A percentile compares a stretch with the other conserved stretches of the same genome.
These are phyloP conservation scores for Rhinoptilus africanus DNA, from an alignment of 2,113 vertebrate genomes.

Conservation along the genomic window DNA sequence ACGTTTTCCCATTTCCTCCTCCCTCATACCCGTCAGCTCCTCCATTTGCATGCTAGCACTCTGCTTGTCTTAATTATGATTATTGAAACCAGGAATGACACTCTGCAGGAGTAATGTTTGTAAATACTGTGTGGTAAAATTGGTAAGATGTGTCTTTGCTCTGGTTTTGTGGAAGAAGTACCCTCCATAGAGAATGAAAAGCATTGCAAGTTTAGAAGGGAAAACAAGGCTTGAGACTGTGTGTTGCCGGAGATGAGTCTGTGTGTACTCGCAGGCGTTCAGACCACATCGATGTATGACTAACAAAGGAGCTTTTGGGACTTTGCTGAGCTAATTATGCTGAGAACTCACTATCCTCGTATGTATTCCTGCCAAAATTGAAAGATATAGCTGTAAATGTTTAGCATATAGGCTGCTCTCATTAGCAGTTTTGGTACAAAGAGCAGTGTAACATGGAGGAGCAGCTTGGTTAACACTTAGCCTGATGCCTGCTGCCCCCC, in stretches of 20 bases:
- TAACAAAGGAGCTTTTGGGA: background rate
- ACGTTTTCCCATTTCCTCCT: background rate
- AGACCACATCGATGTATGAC: background rate
- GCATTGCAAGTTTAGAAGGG: background rate
- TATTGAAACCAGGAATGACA: background rate
- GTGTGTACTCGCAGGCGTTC: background rate
- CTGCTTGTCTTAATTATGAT: background rate
- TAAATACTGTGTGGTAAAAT: background rate
- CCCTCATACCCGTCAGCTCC: background rate
- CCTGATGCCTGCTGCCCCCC: background rate
- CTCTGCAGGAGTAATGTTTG: background rate
- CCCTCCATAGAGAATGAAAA: background rate
- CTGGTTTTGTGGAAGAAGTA: too few species aligned
- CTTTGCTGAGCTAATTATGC: background rate
- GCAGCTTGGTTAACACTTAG: background rate
- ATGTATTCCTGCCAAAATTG: background rate
- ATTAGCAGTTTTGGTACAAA: rapidly evolving
- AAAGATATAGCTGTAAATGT: background rate
- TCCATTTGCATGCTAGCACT: background rate
- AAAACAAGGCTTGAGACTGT: background rate
- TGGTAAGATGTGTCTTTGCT: background rate
- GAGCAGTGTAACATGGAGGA: background rate
- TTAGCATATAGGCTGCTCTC: background rate
- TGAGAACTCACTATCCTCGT: background rate
- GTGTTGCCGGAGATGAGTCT: background rate